These are phyloP conservation scores for Hypomesus transpacificus DNA, from an alignment of 2,113 vertebrate species.

Conservation along the genomic window DNA sequence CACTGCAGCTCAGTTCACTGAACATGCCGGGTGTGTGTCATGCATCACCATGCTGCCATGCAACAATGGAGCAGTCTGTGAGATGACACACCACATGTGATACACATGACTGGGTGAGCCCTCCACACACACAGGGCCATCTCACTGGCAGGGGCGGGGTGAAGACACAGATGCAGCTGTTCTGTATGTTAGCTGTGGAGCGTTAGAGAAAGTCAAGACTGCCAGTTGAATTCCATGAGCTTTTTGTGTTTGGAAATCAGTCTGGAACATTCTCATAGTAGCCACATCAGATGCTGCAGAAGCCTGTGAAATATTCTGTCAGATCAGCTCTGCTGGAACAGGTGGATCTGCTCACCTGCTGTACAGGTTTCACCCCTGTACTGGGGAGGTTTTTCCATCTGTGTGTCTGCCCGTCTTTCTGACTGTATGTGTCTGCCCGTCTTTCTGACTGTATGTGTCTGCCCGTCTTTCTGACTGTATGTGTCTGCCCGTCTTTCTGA, in stretches of 20 bases:
- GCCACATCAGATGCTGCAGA: conserved; percentile 13
- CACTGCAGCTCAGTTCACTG: conserved; percentile 40
- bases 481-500: no score
- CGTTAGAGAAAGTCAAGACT: conserved; percentile 15
- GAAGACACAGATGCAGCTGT: conserved; percentile 12
- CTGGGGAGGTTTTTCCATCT: no score
- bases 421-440: no score
- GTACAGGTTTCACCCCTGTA: no score
- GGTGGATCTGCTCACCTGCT: not conserved
- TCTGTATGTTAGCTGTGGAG: conserved; percentile 27
- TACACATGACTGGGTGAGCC: not conserved
- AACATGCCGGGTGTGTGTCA: conserved; percentile 32
- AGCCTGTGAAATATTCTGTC: conserved; percentile 43
- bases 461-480: no score
- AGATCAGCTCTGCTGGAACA: not conserved
- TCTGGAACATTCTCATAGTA: conserved; percentile 37
- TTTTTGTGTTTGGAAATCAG: conserved; percentile 50
- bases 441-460: no score
- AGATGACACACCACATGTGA: no score
- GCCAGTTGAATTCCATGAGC: conserved; percentile 46
- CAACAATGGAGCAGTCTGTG: not conserved
- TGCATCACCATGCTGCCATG: no score
- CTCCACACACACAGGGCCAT: not conserved
- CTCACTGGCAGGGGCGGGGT: no score
- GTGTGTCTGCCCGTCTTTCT: no score